Conservation (phyloP, 2,797 vertebrate genomes). For the Manis crassicaudata region DNA sequence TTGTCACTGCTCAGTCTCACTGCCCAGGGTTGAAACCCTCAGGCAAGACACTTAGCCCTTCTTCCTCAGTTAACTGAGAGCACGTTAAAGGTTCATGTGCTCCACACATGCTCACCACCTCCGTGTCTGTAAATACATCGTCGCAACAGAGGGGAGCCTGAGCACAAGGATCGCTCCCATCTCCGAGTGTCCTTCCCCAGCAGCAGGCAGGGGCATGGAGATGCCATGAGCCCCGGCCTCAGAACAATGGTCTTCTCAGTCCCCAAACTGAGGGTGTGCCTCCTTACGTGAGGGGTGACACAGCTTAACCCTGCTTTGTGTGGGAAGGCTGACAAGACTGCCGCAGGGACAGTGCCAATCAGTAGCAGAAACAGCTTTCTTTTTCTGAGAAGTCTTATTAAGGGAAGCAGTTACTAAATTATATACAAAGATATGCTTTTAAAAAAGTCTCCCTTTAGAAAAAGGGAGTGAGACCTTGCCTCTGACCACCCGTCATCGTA, state of each 20-base stretch:
- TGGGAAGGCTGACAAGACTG: background rate
- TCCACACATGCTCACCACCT: background rate
- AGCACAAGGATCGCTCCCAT: background rate
- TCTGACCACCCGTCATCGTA: slow-evolving; percentile 25
- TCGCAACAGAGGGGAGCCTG: background rate
- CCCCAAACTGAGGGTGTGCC: background rate
- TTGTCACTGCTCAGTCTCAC: too few relatives aligned
- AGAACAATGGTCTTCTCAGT: background rate
- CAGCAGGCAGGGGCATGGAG: background rate
- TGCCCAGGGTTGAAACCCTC: too few relatives aligned
- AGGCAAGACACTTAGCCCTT: background rate
- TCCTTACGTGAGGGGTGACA: background rate
- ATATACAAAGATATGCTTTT: background rate
- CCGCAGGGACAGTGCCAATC: background rate
- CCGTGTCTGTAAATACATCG: background rate
- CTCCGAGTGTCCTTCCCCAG: background rate
- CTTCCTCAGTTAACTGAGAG: background rate
- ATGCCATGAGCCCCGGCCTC: background rate
- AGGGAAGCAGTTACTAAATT: slow-evolving; percentile 17
- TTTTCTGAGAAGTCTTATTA: background rate
- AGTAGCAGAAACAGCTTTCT: background rate
- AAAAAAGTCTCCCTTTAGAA: background rate
- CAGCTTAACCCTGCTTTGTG: background rate
- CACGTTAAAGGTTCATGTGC: background rate
- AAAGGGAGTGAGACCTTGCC: background rate